Conservation (phyloP, 2,113 vertebrate genomes). For the Macquaria australasica region DNA sequence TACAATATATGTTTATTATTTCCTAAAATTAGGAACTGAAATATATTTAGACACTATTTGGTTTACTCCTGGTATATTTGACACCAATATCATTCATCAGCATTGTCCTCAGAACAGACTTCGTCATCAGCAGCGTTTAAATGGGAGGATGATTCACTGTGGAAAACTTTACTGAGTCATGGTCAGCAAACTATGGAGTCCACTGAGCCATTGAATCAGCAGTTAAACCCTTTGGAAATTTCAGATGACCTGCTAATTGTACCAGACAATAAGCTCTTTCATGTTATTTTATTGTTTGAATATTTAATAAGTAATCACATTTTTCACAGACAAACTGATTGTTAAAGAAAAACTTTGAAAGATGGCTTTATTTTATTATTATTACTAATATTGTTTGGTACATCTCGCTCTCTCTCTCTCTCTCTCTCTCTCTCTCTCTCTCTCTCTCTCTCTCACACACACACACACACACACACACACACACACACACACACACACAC, state of each 20-base stretch:
- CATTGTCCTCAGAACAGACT: background rate
- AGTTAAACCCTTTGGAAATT: background rate
- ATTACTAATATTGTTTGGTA: background rate
- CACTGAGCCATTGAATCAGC: conserved; percentile 15
- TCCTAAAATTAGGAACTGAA: background rate
- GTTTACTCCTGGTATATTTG: background rate
- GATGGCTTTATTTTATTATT: background rate
- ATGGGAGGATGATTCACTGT: conserved; percentile 18
- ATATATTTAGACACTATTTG: background rate
- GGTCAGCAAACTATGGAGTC: background rate
- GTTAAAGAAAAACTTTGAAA: background rate
- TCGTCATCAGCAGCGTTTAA: conserved; percentile 7
- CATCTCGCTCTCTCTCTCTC: background rate
- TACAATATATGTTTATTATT: background rate
- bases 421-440: conserved; percentile 65
- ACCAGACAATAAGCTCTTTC: background rate
- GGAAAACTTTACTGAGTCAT: conserved; percentile 22
- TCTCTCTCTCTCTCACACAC: too few relatives aligned
- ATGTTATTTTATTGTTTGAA: conserved; percentile 35
- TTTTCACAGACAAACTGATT: background rate
- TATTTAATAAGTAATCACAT: background rate
- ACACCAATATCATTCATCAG: background rate
- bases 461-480: conserved; percentile 47
- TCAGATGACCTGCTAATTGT: conserved; percentile 5
- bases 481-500: conserved; percentile 38